Conservation (phyloP, 2,888 invertebrate species). For the Notocelia uddmanniana region DNA sequence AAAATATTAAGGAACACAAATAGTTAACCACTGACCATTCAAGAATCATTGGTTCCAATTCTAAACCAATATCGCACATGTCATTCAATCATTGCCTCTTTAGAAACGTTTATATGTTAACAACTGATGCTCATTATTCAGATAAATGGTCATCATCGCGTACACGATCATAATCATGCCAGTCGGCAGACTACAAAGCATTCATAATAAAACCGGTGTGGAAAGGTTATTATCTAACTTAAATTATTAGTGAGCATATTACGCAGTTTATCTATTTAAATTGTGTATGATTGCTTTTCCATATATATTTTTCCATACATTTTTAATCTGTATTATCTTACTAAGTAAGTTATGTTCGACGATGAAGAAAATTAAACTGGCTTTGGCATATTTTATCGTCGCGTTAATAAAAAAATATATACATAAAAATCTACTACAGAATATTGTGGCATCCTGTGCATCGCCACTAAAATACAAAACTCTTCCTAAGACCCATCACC, state of each 20-base stretch:
- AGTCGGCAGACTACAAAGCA: slow-evolving; percentile 6
- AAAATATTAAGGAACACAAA: too few species aligned
- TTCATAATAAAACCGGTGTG: not conserved
- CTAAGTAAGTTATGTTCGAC: not conserved
- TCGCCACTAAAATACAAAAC: not conserved
- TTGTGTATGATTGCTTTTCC: not conserved
- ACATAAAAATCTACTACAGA: too few species aligned
- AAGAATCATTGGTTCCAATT: not conserved
- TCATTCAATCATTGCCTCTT: not conserved
- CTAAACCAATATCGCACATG: not conserved
- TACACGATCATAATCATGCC: slow-evolving; percentile 2
- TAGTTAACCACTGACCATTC: too few species aligned
- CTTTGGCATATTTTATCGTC: not conserved
- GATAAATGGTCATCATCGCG: slow-evolving; percentile 7
- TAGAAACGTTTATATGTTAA: not conserved
- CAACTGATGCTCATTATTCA: not conserved
- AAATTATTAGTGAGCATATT: slow-evolving; percentile 12
- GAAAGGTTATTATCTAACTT: slow-evolving; percentile 12
- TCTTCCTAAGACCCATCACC: not conserved
- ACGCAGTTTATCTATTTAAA: not conserved
- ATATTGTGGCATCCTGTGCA: too few species aligned
- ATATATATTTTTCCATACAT: too few species aligned
- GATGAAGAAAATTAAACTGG: not conserved
- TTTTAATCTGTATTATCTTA: too few species aligned
- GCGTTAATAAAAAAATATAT: not conserved